Percentiles rank a stretch among this genome's conserved stretches.
These are phyloP conservation scores for Lepidurus apus DNA, from an alignment of 1,140 invertebrate species.

Conservation along the genomic window DNA sequence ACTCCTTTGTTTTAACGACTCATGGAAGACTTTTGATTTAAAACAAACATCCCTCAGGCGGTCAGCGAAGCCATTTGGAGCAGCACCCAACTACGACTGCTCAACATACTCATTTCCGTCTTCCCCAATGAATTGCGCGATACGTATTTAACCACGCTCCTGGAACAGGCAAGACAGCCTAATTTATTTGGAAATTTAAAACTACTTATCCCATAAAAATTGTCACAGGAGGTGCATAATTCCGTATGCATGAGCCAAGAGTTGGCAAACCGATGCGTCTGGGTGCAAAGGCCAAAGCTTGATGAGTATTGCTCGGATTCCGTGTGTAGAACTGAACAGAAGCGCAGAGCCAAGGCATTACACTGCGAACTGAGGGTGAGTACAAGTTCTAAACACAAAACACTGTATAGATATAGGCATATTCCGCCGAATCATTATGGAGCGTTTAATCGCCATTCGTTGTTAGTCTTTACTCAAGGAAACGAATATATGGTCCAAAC, in stretches of 20 bases:
- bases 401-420: neutral
- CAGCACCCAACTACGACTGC: conserved; percentile 54
- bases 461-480: conserved; percentile 24
- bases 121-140: conserved; percentile 65
- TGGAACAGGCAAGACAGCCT: conserved; percentile 59
- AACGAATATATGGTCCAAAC: conserved; percentile 20
- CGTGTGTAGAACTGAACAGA: conserved; percentile 53
- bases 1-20: conserved; percentile 36
- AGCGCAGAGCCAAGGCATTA: conserved; percentile 59
- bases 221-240: conserved; percentile 63
- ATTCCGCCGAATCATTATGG: neutral
- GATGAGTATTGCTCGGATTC: conserved; percentile 5
- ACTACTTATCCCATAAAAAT: neutral
- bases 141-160: conserved; percentile 69
- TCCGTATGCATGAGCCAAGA: conserved; percentile 67
- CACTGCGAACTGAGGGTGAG: conserved; percentile 63
- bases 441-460: neutral
- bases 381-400: conserved; percentile 29
- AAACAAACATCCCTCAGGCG: conserved; percentile 40
- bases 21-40: neutral
- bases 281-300: conserved; percentile 51
- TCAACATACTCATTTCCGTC: conserved; percentile 59
- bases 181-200: neutral
- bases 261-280: conserved; percentile 64
- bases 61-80: conserved; percentile 46